Evolutionary conservation across 1,140 invertebrate genomes (phyloP), one percentile per base, ranked within the genome.

Genomic region (Panulirus ornatus): DNA sequence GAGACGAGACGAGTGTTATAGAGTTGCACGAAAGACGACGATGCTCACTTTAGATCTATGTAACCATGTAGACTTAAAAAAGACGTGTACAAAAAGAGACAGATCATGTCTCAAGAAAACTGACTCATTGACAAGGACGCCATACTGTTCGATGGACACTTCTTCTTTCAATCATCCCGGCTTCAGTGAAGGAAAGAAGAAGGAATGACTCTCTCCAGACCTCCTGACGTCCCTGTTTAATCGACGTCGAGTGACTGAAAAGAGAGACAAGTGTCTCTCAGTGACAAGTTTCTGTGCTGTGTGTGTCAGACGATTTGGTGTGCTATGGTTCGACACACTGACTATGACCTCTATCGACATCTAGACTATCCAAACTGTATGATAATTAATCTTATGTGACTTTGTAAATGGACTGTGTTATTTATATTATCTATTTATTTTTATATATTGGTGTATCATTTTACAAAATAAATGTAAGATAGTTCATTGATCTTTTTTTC

Each of bases 371-470:
- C 36, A 81, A 81, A 58, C 11, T 81, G 78, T 81, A 81, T 54
- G 58, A 36, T 38, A 38, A 27, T 22, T 34, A 58, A 11, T 30
- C 34, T 34, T 58, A 54, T 73, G 40, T 70, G n/a, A 44, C 30
- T 47, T 30, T 84, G 40, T 66, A 87, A 78, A 87, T 87, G 85
- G 85, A 87, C 85, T 87, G 85, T 87, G 85, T 87, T 87, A 87
- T 87, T 78, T 63, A 87, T 66, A 78, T 83, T 38, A 58, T 40
- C 58, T 87, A 87, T 87, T 87, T 87, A 86, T 86, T 86, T 86
- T 85, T 85, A 70, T 85, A 85, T 85, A 9, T 63, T 83, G 58
- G 6, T 3, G 14, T 5, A 58, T 9, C 6, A 34, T 66, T 19
- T 42, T 71, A n/a, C n/a, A 8, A 70, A 42, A 70, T 84, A 71